Evolutionary conservation across 2,888 invertebrate genomes (phyloP), one percentile per base, ranked within the genome.

Genomic region (Ashinkailepas kermadecensis): DNA sequence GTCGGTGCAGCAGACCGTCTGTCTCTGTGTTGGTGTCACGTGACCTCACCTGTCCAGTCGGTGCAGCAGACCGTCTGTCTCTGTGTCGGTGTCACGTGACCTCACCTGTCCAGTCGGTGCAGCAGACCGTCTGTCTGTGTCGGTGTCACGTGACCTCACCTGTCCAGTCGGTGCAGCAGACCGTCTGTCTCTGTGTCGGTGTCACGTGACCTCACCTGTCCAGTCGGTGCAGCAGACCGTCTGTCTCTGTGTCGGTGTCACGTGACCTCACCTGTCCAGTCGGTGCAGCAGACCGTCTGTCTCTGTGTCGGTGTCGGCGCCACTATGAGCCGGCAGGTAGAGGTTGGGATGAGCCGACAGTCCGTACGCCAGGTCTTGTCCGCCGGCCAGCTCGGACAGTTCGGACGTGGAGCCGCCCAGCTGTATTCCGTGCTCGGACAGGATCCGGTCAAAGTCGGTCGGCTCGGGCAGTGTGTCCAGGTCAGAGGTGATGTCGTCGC

Each of bases 381-480:
- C 74, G 54, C 74, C 74, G 54, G 74, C 74, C 74, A 74, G 56
- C 54, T 54, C 54, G 15, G 74, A 74, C 54, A 74, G 56, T 56
- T 74, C 74, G 1, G 74, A 74, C 56, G 10, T 18, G 11, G 74
- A 74, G 54, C 56, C 74, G 54, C 74, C 74, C 74, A 74, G 74
- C 74, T 74, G 23, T 54, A 74, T 74, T 18, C 74, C 74, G 74
- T 74, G 54, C 54, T 54, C 74, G 39, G 74, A 74, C 18, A 74
- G 74, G 56, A 74, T 74, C 9, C 74, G 74, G 74, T 74, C 74
- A 21, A 74, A 74, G 74, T 74, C 56, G 56, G 74, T 74, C 54
- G 74, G 74, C 74, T 74, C 74, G 8, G 74, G 74, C 74, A 74
- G 74, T 21, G 74, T 74, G 74, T 74, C 74, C 54, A 74, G 74